A percentile compares a stretch with the other conserved stretches of the same genome.
These are phyloP conservation scores for Eupeodes corollae DNA, from an alignment of 1,140 invertebrate genomes.

Conservation along the genomic window DNA sequence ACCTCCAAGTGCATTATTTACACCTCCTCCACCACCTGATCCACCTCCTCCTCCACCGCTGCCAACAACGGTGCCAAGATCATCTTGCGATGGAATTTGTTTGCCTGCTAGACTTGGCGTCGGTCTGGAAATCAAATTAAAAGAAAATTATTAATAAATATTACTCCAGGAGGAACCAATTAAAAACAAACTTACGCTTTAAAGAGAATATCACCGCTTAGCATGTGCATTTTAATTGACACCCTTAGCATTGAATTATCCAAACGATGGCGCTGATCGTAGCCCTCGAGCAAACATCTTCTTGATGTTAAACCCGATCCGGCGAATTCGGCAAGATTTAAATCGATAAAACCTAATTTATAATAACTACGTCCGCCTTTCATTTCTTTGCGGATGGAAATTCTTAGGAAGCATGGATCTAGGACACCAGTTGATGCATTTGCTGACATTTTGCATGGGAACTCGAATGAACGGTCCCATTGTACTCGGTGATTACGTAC, in stretches of 20 bases:
- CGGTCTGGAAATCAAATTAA: constrained; percentile 41
- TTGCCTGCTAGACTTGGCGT: constrained; percentile 57
- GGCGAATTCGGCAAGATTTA: constrained; percentile 93
- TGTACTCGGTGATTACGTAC: constrained; percentile 84
- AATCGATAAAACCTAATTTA: constrained; percentile 92
- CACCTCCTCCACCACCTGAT: constrained; percentile 19
- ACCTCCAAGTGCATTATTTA: constrained; percentile 30
- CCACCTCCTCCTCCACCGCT: constrained; percentile 20
- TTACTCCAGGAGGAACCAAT: not conserved
- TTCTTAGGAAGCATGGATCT: constrained; percentile 79
- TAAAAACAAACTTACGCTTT: constrained; percentile 71
- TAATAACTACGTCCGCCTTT: constrained; percentile 81
- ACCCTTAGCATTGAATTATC: constrained; percentile 93
- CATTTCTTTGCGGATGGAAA: constrained; percentile 90
- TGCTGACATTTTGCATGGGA: constrained; percentile 93
- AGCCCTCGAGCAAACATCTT: constrained; percentile 85
- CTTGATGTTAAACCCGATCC: constrained; percentile 76
- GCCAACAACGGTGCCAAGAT: constrained; percentile 33
- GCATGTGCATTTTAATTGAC: constrained; percentile 83
- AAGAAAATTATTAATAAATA: constrained; percentile 4
- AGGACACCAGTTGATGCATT: constrained; percentile 87
- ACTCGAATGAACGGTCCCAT: constrained; percentile 83
- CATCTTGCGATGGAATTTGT: constrained; percentile 37
- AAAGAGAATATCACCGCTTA: constrained; percentile 91
- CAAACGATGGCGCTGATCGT: constrained; percentile 78